Conservation (phyloP, 2,888 invertebrate species). For the Dioctria linearis region DNA sequence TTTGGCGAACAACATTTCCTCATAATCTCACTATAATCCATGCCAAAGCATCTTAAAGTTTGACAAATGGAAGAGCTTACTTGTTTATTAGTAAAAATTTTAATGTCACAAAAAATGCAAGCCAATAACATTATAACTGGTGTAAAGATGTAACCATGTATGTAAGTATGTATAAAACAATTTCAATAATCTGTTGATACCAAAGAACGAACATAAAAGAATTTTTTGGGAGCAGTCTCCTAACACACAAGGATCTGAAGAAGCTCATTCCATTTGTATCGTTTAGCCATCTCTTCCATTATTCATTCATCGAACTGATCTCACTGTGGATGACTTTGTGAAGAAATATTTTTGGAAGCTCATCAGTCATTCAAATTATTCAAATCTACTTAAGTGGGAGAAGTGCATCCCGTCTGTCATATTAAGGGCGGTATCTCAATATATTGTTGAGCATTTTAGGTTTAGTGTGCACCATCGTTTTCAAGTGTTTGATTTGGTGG, state of each 20-base stretch:
- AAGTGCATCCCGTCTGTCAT: conserved; percentile 20
- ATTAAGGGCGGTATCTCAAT: conserved; percentile 15
- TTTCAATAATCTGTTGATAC: conserved; percentile 23
- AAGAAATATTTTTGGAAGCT: conserved; percentile 22
- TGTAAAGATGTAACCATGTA: no score
- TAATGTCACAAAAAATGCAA: no score
- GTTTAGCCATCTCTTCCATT: conserved; percentile 28
- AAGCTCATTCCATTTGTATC: conserved; percentile 24
- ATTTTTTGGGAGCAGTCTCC: conserved; percentile 16
- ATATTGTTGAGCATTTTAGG: background rate
- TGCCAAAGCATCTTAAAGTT: no score
- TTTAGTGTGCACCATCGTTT: background rate
- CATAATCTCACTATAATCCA: no score
- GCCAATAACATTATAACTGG: no score
- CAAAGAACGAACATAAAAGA: conserved; percentile 19
- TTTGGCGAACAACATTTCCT: no score
- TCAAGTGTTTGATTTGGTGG: conserved; percentile 67
- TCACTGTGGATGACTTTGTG: conserved; percentile 9
- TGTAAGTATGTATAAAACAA: background rate
- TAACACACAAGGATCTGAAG: conserved; percentile 27
- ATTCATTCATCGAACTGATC: conserved; percentile 32
- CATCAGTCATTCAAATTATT: conserved; percentile 28
- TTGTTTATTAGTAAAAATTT: no score
- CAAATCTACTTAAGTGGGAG: conserved; percentile 21
- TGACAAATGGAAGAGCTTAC: no score